Percentiles rank a stretch among this genome's conserved stretches.
These are phyloP conservation scores for Cremastinae sp. DNA, from an alignment of 2,888 invertebrate species.

Conservation along the genomic window DNA sequence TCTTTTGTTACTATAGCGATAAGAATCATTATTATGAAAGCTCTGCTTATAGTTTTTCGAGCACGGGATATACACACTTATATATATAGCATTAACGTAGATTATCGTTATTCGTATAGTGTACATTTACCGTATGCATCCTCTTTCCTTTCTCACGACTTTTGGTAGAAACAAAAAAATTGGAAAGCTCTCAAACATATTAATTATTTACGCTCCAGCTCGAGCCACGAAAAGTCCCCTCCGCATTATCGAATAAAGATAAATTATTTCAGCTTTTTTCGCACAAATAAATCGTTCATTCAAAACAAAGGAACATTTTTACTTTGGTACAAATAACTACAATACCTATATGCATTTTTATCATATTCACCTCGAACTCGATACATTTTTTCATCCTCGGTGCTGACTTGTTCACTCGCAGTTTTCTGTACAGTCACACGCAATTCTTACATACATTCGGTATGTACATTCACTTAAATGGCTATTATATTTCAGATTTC, in stretches of 20 bases:
- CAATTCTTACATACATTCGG: slow-evolving; percentile 25
- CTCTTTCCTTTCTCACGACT: neutral
- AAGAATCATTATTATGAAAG: slow-evolving; percentile 36
- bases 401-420: slow-evolving; percentile 11
- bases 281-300: slow-evolving; percentile 25
- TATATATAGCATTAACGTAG: slow-evolving; percentile 4
- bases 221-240: slow-evolving; percentile 42
- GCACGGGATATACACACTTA: slow-evolving; percentile 18
- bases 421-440: slow-evolving; percentile 42
- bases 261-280: slow-evolving; percentile 33
- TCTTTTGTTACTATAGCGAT: slow-evolving; percentile 5
- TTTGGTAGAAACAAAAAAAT: slow-evolving; percentile 16
- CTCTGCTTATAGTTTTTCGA: slow-evolving; percentile 28
- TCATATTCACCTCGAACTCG: slow-evolving; percentile 32
- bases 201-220: slow-evolving; percentile 11
- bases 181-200: neutral
- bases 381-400: slow-evolving; percentile 20
- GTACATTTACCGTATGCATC: slow-evolving; percentile 39
- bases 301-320: slow-evolving; percentile 13
- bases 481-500: neutral
- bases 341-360: slow-evolving; percentile 25
- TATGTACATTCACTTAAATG: slow-evolving; percentile 30
- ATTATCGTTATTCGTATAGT: slow-evolving; percentile 33
- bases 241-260: slow-evolving; percentile 6
- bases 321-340: slow-evolving; percentile 46